Evolutionary conservation across 2,113 vertebrate species (phyloP).

Genomic region (Maylandia zebra): DNA sequence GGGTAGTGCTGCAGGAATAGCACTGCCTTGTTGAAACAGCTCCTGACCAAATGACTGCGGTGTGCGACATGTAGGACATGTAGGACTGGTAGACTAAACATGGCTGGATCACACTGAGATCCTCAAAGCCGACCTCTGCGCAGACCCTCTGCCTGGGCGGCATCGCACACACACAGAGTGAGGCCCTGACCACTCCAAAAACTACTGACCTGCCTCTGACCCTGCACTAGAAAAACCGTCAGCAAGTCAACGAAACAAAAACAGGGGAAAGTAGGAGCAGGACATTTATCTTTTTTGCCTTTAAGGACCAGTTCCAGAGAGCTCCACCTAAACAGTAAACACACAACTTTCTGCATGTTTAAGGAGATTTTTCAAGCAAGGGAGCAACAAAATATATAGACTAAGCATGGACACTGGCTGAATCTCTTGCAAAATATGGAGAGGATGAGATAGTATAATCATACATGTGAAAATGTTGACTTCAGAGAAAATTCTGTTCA

Average conservation of each 20-base stretch:
- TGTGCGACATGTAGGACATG: constrained; percentile 37
- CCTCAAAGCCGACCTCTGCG: constrained; percentile 37
- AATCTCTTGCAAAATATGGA: not conserved
- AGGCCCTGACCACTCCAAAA: not conserved
- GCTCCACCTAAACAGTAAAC: not conserved
- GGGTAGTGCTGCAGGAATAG: constrained; percentile 17
- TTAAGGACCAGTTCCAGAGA: not conserved
- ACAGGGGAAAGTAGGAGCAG: not conserved
- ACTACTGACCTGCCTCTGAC: constrained; percentile 27
- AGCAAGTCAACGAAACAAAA: not conserved
- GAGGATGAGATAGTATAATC: not conserved
- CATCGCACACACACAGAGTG: not conserved
- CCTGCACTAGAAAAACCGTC: constrained; percentile 5
- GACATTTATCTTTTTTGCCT: not conserved
- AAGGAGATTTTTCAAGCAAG: not conserved
- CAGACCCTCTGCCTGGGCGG: not conserved
- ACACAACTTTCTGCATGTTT: not conserved
- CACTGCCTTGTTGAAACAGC: constrained; percentile 57
- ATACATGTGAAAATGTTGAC: not conserved
- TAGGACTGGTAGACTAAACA: constrained; percentile 56
- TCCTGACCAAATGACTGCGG: constrained; percentile 46
- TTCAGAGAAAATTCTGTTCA: not conserved
- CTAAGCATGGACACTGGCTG: not conserved
- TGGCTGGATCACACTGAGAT: constrained; percentile 46
- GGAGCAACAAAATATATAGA: not conserved